phyloP scores from a whole-genome alignment of 2,797 vertebrate species.

The Euphonia xanthogaster region DNA sequence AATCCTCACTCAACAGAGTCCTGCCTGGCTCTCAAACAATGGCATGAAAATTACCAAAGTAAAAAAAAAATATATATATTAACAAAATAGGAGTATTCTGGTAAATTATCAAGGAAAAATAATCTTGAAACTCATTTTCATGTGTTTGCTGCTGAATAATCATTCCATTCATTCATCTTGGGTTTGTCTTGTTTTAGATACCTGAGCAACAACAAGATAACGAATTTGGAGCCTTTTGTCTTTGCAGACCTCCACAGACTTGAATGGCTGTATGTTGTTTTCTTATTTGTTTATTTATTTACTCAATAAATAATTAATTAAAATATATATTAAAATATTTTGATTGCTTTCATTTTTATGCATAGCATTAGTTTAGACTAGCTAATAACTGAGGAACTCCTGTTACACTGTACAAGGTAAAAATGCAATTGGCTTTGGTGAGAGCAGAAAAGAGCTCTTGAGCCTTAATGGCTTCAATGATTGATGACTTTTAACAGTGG shows the following conservation, averaged over 20 bases:
- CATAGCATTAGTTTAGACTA: not conserved
- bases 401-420: not conserved
- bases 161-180: not conserved
- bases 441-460: not conserved
- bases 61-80: not conserved
- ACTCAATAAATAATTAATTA: not conserved
- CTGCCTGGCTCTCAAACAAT: not conserved
- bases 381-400: not conserved
- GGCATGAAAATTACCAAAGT: not conserved
- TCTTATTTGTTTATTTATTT: slow-evolving; percentile 8
- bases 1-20: not conserved
- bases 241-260: slow-evolving; percentile 91
- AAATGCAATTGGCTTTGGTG: not conserved
- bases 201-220: slow-evolving; percentile 91
- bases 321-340: not conserved
- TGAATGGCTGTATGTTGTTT: slow-evolving; percentile 90
- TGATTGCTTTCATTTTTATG: not conserved
- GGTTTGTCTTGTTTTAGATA: slow-evolving; percentile 78
- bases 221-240: slow-evolving; percentile 83
- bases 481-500: not conserved
- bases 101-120: not conserved
- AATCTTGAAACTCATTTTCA: not conserved
- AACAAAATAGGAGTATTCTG: not conserved
- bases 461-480: not conserved
- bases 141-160: not conserved